phyloP scores from a whole-genome alignment of 2,888 invertebrate species.

The Leptothorax acervorum region DNA sequence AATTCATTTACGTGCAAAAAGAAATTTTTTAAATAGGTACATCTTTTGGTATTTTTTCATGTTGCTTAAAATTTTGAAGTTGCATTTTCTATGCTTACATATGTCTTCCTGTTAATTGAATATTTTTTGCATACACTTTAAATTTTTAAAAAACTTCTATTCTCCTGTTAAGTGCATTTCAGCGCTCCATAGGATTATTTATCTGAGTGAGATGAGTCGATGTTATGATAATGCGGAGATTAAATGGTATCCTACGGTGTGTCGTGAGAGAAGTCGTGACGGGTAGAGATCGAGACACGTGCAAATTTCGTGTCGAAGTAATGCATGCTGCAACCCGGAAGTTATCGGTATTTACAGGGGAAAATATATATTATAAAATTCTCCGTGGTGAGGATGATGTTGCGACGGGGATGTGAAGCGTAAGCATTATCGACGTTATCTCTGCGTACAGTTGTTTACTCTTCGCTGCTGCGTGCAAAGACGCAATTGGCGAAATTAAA shows the following conservation, averaged over 20 bases:
- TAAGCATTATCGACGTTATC: conserved; percentile 47
- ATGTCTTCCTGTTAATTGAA: neutral
- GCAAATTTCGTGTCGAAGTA: conserved; percentile 50
- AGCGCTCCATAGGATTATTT: neutral
- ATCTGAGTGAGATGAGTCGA: conserved; percentile 34
- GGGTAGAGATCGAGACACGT: conserved; percentile 51
- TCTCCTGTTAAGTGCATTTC: conserved; percentile 2
- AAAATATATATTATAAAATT: conserved; percentile 1
- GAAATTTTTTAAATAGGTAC: neutral
- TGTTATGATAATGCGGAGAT: conserved; percentile 40
- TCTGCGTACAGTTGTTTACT: conserved; percentile 12
- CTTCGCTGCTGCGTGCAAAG: neutral
- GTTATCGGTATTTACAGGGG: conserved; percentile 38
- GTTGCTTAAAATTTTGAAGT: neutral
- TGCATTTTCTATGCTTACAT: no score
- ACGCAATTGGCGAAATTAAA: conserved; percentile 22
- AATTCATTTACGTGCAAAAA: neutral
- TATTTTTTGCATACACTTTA: neutral
- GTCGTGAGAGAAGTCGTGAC: conserved; percentile 6
- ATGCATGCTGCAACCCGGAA: conserved; percentile 38
- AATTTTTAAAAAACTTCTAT: neutral
- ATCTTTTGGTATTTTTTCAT: neutral
- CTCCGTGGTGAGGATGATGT: neutral
- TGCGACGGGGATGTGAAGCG: conserved; percentile 29
- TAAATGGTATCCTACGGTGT: conserved; percentile 38